Conservation (phyloP, 2,113 vertebrate genomes). For the Ellobius talpinus region DNA sequence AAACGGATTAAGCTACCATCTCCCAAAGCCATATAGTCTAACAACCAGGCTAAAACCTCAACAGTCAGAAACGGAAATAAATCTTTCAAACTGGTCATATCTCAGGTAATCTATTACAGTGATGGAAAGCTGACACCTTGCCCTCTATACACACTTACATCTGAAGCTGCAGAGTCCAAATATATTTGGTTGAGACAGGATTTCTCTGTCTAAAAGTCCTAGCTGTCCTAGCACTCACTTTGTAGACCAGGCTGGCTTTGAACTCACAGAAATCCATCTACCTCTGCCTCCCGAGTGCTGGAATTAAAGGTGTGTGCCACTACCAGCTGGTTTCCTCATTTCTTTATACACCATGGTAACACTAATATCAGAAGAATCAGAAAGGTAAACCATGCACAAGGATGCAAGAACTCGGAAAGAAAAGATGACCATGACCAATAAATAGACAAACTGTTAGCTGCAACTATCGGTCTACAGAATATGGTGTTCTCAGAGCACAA, state of each 20-base stretch:
- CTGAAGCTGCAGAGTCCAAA: constrained; percentile 39
- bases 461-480: not conserved
- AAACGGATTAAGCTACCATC: no score
- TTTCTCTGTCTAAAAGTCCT: not conserved
- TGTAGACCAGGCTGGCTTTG: no score
- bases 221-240: not conserved
- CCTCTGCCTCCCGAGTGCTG: not conserved
- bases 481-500: not conserved
- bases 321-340: not conserved
- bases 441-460: not conserved
- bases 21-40: not conserved
- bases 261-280: not conserved
- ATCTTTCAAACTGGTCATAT: no score
- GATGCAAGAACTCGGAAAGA: not conserved
- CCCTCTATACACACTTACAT: not conserved
- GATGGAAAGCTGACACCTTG: not conserved
- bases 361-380: not conserved
- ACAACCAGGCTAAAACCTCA: not conserved
- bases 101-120: not conserved
- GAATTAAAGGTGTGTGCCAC: not conserved
- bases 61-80: not conserved
- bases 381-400: not conserved
- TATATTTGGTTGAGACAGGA: not conserved
- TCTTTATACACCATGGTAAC: not conserved
- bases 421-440: not conserved